These are phyloP conservation scores for Presbytis comata DNA, from an alignment of 2,797 vertebrate genomes.

Conservation along the genomic window DNA sequence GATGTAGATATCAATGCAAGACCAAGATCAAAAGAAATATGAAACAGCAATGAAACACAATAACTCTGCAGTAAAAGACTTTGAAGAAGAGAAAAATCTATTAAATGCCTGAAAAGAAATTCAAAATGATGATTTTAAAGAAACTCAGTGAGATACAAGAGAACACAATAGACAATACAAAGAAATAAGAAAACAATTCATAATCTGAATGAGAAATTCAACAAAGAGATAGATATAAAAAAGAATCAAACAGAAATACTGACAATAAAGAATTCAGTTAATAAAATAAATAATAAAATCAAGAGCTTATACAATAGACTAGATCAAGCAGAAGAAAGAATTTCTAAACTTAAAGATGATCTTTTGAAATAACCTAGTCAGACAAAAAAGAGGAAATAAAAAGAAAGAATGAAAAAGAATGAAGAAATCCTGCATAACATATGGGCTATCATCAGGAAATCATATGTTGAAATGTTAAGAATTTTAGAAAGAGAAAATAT, in stretches of 20 bases:
- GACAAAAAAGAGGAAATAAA: background rate
- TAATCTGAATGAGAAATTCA: background rate
- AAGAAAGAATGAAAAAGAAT: background rate
- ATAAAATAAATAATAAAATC: background rate
- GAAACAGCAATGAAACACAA: background rate
- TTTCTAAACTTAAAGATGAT: background rate
- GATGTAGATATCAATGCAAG: background rate
- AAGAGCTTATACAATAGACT: background rate
- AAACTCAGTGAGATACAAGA: background rate
- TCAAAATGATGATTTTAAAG: background rate
- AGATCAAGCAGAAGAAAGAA: background rate
- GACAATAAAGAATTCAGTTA: background rate
- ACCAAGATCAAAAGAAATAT: background rate
- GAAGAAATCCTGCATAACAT: background rate
- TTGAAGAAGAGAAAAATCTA: background rate
- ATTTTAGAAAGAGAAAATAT: background rate
- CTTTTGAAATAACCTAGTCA: background rate
- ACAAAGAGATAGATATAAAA: background rate
- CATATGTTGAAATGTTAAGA: background rate
- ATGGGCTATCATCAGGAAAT: background rate
- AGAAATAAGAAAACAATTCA: background rate
- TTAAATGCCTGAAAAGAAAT: background rate
- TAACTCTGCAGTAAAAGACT: background rate
- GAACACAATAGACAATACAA: background rate
- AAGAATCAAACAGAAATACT: background rate